Base-by-base conservation (phyloP, 2,113 vertebrate species). In the Caranx ignobilis region DNA sequence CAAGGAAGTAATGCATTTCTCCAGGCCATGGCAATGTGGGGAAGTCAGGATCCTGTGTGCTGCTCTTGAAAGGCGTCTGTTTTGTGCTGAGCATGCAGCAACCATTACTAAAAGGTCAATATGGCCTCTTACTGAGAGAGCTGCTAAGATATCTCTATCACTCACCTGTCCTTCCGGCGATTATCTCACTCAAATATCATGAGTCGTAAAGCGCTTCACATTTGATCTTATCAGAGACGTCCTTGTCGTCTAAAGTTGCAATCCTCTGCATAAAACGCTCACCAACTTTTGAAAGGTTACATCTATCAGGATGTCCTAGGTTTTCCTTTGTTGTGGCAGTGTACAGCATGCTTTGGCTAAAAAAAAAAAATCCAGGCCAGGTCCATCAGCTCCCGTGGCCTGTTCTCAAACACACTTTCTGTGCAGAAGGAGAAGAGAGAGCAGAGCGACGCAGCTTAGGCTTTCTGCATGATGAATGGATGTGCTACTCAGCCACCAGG, bases 41-140 rank as follows among this genome's bases (percentile, higher is more conserved):
- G 52, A 19, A 69, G 62, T 31, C 31, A 21, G 72, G 85, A 37
- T 12, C 71, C 69, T 57, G 26, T 54, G 56, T 52, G 57, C 65
- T 63, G 43, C n/a, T 74, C 70, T 55, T 81, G 66, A 78, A 87
- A 81, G 74, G 71, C 79, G 73, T 84, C 52, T 59, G 62, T 72
- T 84, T 91, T 83, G 37, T 66, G 91, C 92, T 91, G 89, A 91
- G 77, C 41, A 41, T 57, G 71, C 75, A 85, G 54, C 55, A 83
- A 63, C 66, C 84, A 82, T 81, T 83, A 79, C 37, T 16, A 15
- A 79, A 87, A 77, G 88, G 89, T 87, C 74, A 71, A 78, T 59
- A 50, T 48, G 31, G 68, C 61, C 75, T 80, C 79, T 70, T 31
- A 63, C 72, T 31, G 18, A 50, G 45, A 61, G 75, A 62, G 77